Conservation (phyloP, 1,140 invertebrate genomes). For the Papilio dardanus region DNA sequence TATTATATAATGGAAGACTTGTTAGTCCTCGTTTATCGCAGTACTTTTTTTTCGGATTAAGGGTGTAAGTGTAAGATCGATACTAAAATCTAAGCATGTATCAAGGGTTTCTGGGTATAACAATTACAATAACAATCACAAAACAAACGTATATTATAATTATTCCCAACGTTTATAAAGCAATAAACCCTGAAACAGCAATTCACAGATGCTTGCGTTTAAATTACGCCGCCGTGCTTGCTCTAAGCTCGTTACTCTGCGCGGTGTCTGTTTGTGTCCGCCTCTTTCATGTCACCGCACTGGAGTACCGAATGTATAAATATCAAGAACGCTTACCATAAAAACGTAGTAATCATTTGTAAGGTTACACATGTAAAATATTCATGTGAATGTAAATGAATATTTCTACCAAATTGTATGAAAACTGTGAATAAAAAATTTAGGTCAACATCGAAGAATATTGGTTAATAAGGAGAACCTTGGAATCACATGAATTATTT, state of each 20-base stretch:
- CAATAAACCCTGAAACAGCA: slow-evolving; percentile 22
- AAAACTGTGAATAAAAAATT: neutral
- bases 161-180: slow-evolving; percentile 17
- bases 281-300: slow-evolving; percentile 16
- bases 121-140: slow-evolving; percentile 7
- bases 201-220: slow-evolving; percentile 24
- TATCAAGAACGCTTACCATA: slow-evolving; percentile 1
- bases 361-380: slow-evolving; percentile 12
- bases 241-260: slow-evolving; percentile 22
- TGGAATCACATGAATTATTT: no score
- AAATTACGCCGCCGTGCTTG: slow-evolving; percentile 6
- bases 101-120: neutral
- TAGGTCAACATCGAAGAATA: no score
- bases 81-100: neutral
- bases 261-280: slow-evolving; percentile 18
- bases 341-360: slow-evolving; percentile 15
- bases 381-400: no score
- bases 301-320: slow-evolving; percentile 19
- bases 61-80: no score
- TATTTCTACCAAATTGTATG: no score
- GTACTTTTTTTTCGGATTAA: no score
- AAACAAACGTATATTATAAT: slow-evolving; percentile 13
- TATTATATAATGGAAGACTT: no score
- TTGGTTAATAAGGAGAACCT: no score
- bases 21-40: no score